A percentile compares a stretch with the other conserved stretches of the same genome.
Conservation (phyloP, 2,797 vertebrate genomes). For the Chaetodon trifasciatus region DNA sequence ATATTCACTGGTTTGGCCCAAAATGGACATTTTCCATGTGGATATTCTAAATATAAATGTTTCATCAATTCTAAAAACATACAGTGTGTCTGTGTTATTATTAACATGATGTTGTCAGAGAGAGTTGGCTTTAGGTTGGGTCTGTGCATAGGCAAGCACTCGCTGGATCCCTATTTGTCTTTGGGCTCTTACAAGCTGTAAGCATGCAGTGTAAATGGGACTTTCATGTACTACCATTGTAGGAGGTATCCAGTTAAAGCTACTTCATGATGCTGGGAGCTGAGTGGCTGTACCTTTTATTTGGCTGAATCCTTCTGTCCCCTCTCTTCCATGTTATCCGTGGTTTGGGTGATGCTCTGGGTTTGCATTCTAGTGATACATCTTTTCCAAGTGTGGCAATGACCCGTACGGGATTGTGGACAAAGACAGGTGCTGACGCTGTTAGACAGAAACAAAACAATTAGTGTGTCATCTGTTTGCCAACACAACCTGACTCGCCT, state of each 20-base stretch:
- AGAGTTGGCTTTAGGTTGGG: background rate
- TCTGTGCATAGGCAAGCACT: constrained; percentile 16
- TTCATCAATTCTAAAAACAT: background rate
- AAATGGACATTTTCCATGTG: background rate
- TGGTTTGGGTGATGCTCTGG: constrained; percentile 94
- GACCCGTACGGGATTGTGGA: constrained; percentile 88
- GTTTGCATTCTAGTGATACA: constrained; percentile 92
- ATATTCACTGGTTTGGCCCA: background rate
- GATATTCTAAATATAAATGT: background rate
- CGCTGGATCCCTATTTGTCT: constrained; percentile 8
- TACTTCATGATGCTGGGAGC: background rate
- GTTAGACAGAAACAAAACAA: constrained; percentile 43
- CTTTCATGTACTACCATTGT: background rate
- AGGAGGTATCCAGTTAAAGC: background rate
- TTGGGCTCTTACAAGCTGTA: constrained; percentile 3
- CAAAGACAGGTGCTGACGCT: constrained; percentile 94
- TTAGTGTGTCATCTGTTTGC: background rate
- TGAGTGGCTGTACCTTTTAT: constrained; percentile 86
- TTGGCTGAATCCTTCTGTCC: constrained; percentile 84
- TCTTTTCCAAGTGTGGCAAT: constrained; percentile 93
- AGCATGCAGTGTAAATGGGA: background rate
- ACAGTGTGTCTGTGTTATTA: background rate
- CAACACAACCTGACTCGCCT: background rate
- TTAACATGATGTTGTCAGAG: background rate
- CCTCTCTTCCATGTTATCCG: constrained; percentile 93